Evolutionary conservation across 1,140 invertebrate genomes (phyloP).

Genomic region (Leptopilina boulardi): DNA sequence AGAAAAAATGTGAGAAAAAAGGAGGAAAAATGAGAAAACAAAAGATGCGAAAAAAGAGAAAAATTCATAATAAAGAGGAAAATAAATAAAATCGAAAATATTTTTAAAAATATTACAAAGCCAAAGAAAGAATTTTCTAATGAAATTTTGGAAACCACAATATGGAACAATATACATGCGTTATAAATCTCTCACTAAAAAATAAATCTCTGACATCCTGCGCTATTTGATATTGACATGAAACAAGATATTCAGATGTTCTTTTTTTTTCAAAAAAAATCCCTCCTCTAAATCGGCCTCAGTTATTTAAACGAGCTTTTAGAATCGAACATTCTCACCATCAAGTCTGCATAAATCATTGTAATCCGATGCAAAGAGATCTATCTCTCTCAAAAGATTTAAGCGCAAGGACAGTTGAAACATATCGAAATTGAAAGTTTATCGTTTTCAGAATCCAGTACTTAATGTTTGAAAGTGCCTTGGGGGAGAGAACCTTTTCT

Average conservation of each 20-base stretch:
- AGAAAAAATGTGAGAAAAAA: not conserved
- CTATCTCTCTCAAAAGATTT: slow-evolving; percentile 33
- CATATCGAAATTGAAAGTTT: slow-evolving; percentile 24
- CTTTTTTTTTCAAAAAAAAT: not conserved
- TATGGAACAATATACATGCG: too few relatives aligned
- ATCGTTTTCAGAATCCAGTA: slow-evolving; percentile 1
- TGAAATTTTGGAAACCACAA: too few relatives aligned
- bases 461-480: not conserved
- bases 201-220: too few relatives aligned
- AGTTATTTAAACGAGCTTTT: slow-evolving; percentile 1
- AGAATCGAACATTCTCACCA: slow-evolving; percentile 5
- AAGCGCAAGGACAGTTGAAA: slow-evolving; percentile 25
- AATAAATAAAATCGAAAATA: too few relatives aligned
- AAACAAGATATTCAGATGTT: not conserved
- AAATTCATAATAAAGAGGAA: too few relatives aligned
- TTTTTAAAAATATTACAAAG: too few relatives aligned
- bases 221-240: not conserved
- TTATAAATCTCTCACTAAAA: too few relatives aligned
- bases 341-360: slow-evolving; percentile 45
- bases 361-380: slow-evolving; percentile 37
- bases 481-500: not conserved
- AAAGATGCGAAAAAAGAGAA: too few relatives aligned
- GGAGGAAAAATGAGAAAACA: too few relatives aligned
- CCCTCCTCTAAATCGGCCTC: slow-evolving; percentile 2
- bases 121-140: too few relatives aligned